Evolutionary conservation across 2,888 invertebrate species (phyloP).

Genomic region (Chloroclystis v-ata): DNA sequence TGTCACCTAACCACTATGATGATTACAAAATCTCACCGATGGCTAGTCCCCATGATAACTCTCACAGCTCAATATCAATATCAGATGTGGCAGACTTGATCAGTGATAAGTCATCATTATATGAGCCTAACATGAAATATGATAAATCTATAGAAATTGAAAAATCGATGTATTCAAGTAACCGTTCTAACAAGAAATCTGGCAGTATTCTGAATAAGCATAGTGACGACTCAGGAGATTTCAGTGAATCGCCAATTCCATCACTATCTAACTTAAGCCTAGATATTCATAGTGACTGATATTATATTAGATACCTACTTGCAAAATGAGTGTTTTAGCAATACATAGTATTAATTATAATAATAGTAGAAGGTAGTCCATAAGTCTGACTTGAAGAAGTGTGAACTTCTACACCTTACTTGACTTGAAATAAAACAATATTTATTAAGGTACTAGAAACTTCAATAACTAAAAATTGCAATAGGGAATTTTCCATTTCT

Average conservation of each 20-base stretch:
- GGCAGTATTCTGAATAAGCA: slow-evolving; percentile 39
- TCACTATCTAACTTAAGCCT: slow-evolving; percentile 69
- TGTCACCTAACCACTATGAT: slow-evolving; percentile 17
- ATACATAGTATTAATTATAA: slow-evolving; percentile 5
- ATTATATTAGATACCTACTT: not conserved
- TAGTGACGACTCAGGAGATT: slow-evolving; percentile 65
- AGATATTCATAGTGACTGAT: slow-evolving; percentile 67
- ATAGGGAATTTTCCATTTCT: too few species aligned
- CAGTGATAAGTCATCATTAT: slow-evolving; percentile 56
- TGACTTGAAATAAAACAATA: too few species aligned
- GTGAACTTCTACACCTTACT: too few species aligned
- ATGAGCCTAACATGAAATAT: slow-evolving; percentile 35
- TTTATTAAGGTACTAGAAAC: too few species aligned
- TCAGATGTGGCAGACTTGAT: slow-evolving; percentile 70
- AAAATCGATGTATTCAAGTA: slow-evolving; percentile 33
- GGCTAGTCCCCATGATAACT: slow-evolving; percentile 50
- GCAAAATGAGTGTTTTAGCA: slow-evolving; percentile 9
- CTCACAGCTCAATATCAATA: slow-evolving; percentile 63
- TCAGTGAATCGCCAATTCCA: slow-evolving; percentile 65
- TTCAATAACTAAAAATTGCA: too few species aligned
- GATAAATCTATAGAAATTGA: slow-evolving; percentile 31
- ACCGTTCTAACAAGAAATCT: slow-evolving; percentile 34
- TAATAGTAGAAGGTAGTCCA: slow-evolving; percentile 4
- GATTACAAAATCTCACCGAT: slow-evolving; percentile 37
- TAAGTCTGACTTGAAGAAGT: not conserved